phyloP scores from a whole-genome alignment of 2,888 invertebrate species.

The Drosophila anomelani region DNA sequence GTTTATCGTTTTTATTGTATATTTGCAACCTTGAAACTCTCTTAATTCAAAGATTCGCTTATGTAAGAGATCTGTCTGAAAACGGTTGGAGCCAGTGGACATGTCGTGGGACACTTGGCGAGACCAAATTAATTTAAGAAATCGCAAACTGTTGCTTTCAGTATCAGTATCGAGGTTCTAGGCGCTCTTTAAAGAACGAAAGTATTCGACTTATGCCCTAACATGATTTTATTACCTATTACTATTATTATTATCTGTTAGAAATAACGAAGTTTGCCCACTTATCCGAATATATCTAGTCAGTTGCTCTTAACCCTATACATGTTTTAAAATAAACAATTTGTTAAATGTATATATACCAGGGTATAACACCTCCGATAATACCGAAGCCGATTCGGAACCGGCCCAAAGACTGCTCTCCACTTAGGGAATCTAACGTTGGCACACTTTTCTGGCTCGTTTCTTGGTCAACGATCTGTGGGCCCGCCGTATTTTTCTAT shows the following conservation, averaged over 20 bases:
- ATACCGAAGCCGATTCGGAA: constrained; percentile 27
- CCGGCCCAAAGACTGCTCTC: constrained; percentile 50
- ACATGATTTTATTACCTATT: background rate
- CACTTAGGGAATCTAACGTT: constrained; percentile 58
- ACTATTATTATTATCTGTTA: background rate
- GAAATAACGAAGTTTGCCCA: too few species aligned
- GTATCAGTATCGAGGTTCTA: background rate
- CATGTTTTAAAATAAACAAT: background rate
- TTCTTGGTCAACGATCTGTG: constrained; percentile 48
- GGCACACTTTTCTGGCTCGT: constrained; percentile 62
- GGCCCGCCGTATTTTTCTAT: constrained; percentile 16
- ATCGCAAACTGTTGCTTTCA: too few species aligned
- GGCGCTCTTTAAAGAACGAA: background rate
- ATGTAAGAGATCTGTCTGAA: constrained; percentile 24
- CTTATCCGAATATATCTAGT: background rate
- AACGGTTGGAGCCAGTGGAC: background rate
- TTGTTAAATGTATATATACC: background rate
- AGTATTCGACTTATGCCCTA: background rate
- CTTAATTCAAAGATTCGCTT: constrained; percentile 2
- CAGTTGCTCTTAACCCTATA: background rate
- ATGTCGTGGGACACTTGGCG: constrained; percentile 8
- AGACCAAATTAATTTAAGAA: background rate
- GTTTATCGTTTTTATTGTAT: constrained; percentile 33
- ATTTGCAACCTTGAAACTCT: constrained; percentile 54
- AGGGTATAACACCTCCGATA: constrained; percentile 5